Base-by-base conservation (phyloP, 2,797 vertebrate genomes). In the Silurus aristotelis region DNA sequence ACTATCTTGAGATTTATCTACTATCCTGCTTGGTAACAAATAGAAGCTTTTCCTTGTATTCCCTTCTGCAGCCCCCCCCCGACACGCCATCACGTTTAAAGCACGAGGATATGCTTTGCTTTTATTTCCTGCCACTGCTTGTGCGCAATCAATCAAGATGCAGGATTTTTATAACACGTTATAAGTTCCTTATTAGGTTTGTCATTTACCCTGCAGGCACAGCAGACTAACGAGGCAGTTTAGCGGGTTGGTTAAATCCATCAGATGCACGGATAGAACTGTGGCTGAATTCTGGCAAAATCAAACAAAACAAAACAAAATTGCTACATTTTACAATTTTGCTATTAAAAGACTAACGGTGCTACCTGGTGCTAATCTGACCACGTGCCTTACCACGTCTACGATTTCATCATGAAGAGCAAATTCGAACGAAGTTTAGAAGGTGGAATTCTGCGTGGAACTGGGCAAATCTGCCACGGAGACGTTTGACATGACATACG, bases 21-120 rank as follows among this genome's bases (percentile, higher is more conserved):
- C 76, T n/a, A 48, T 56, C 83, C 67, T 79, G 64, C 66, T 80
- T 72, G 67, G 56, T n/a, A 84, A 20, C 76, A 52, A 61, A 79
- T 70, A 61, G 38, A 84, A 31, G 22, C 22, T 48, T 67, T 71
- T 48, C 13, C 56, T 38, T 56, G 64, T 56, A 60, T 60, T 43
- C 55, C 9, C 56, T 78, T 55, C 17, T 10, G n/a, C 25, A n/a
- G n/a, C 20, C 1, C 67, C 25, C 67, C 31, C 17, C 9, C 38
- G 78, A 66, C 78, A n/a, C 20, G 12, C 31, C 76, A 5, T 31
- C 52, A 15, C 14, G 9, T 77, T 60, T 6, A 78, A 52, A 52
- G 58, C 31, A 15, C 19, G 76, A 61, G 76, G 43, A 43, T 31
- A 43, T 78, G 60, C 63, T 46, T 60, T 48, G 15, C 60, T 15